Evolutionary conservation across 1,140 invertebrate genomes (phyloP).

Genomic region (Globodera ellingtonae): DNA sequence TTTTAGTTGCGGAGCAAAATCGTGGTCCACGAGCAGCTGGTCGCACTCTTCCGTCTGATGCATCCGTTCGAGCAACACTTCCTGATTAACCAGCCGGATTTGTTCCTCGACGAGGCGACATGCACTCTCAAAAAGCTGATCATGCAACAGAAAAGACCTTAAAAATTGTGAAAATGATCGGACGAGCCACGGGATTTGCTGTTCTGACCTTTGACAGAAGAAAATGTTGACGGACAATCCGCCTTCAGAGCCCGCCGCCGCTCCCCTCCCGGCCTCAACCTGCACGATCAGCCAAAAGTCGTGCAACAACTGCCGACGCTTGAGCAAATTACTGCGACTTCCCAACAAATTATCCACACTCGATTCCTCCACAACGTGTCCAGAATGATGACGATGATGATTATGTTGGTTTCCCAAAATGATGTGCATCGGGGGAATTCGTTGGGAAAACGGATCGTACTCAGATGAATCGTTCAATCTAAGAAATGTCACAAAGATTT

Average conservation of each 20-base stretch:
- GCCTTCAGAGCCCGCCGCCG: neutral
- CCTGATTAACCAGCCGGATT: constrained; percentile 44
- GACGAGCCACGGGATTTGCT: too few relatives aligned
- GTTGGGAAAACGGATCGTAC: neutral
- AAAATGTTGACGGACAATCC: constrained; percentile 42
- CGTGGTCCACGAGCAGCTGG: constrained; percentile 31
- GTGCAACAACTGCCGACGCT: constrained; percentile 38
- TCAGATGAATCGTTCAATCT: constrained; percentile 2
- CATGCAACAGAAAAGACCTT: constrained; percentile 31
- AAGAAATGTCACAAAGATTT: too few relatives aligned
- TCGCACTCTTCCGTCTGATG: constrained; percentile 48
- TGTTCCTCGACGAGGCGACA: constrained; percentile 38
- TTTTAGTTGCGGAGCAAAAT: neutral
- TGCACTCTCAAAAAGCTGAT: constrained; percentile 30
- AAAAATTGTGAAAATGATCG: too few relatives aligned
- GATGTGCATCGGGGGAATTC: too few relatives aligned
- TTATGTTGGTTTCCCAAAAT: too few relatives aligned
- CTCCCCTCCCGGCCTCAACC: constrained; percentile 22
- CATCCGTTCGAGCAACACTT: constrained; percentile 46
- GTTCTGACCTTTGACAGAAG: constrained; percentile 43
- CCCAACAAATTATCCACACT: neutral
- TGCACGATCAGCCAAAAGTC: constrained; percentile 49
- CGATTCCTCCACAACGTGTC: neutral
- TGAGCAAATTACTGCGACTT: constrained; percentile 22
- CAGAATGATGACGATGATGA: too few relatives aligned